Evolutionary conservation across 2,797 vertebrate genomes (phyloP).

Genomic region (Lindbergichthys nudifrons): DNA sequence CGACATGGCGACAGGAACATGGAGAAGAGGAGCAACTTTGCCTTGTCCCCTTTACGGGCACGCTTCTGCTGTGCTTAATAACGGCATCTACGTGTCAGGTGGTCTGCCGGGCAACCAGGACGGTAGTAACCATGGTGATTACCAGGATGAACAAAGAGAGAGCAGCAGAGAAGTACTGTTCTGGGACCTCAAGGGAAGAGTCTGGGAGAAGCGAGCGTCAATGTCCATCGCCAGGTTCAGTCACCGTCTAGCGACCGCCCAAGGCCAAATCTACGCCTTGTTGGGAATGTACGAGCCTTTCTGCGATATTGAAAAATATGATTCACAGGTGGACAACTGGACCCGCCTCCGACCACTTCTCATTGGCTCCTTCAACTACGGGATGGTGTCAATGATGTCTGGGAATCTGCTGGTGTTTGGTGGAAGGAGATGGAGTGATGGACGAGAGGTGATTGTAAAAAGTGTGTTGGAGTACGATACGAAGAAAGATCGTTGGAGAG

Average conservation of each 20-base stretch:
- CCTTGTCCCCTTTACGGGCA: conserved; percentile 89
- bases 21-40: conserved; percentile 84
- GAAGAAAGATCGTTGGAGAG: conserved; percentile 90
- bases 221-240: conserved; percentile 94
- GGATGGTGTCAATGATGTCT: conserved; percentile 84
- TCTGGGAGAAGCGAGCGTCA: conserved; percentile 88
- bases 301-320: conserved; percentile 93
- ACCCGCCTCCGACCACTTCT: conserved; percentile 89
- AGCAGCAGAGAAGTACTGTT: conserved; percentile 88
- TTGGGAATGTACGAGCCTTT: conserved; percentile 94
- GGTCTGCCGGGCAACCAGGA: conserved; percentile 84
- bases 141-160: conserved; percentile 70
- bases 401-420: conserved; percentile 90
- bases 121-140: conserved; percentile 68
- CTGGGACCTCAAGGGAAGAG: conserved; percentile 72
- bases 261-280: conserved; percentile 89
- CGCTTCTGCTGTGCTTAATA: conserved; percentile 85
- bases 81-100: conserved; percentile 89
- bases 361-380: conserved; percentile 91
- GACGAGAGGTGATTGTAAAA: conserved; percentile 87
- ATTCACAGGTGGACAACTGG: conserved; percentile 88
- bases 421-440: conserved; percentile 92
- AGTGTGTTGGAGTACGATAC: conserved; percentile 93
- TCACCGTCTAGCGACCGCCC: conserved; percentile 90
- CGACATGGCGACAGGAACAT: conserved; percentile 85